phyloP scores from a whole-genome alignment of 2,888 invertebrate species.

The Rhamnusium bicolor region DNA sequence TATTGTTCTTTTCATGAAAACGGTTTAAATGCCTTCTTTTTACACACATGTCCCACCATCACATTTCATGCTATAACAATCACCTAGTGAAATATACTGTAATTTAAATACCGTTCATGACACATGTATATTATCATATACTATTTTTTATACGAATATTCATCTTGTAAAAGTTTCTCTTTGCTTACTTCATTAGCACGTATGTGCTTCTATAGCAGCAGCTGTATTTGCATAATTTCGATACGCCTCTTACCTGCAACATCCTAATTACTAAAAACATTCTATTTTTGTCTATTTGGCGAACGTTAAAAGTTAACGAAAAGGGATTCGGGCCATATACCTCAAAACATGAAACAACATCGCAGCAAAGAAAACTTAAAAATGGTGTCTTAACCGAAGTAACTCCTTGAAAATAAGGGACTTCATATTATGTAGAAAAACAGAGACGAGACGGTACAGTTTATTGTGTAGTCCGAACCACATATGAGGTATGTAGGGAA shows the following conservation, averaged over 20 bases:
- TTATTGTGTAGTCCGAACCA: too few relatives aligned
- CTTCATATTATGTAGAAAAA: too few relatives aligned
- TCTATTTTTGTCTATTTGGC: too few relatives aligned
- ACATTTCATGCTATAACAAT: conserved; percentile 14
- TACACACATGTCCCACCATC: conserved; percentile 23
- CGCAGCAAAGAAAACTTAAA: too few relatives aligned
- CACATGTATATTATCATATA: conserved; percentile 5
- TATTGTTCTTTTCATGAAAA: conserved; percentile 30
- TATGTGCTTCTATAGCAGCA: neutral
- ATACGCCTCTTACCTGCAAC: neutral
- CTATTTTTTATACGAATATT: conserved; percentile 12
- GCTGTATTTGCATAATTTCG: neutral
- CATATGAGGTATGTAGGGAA: too few relatives aligned
- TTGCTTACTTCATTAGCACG: neutral
- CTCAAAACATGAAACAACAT: too few relatives aligned
- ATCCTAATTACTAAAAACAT: too few relatives aligned
- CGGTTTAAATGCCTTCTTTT: conserved; percentile 29
- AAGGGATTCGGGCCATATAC: too few relatives aligned
- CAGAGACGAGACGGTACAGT: too few relatives aligned
- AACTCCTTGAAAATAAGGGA: too few relatives aligned
- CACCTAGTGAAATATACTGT: neutral
- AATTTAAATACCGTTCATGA: conserved; percentile 26
- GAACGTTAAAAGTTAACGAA: too few relatives aligned
- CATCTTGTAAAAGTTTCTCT: conserved; percentile 22
- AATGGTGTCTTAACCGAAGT: too few relatives aligned